Evolutionary conservation across 1,140 invertebrate species (phyloP).

Genomic region (Drosophila asahinai): DNA sequence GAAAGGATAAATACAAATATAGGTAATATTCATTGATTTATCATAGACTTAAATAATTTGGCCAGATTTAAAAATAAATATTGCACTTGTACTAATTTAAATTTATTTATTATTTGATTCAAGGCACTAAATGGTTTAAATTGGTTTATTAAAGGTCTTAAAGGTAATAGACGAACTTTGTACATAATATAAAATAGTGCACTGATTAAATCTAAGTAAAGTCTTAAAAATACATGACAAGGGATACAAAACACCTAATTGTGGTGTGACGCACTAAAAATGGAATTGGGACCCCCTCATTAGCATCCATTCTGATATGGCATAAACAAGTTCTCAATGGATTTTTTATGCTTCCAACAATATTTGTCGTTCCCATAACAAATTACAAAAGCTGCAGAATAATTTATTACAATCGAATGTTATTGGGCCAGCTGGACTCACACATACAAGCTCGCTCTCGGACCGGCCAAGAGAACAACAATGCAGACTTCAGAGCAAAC

Average conservation of each 20-base stretch:
- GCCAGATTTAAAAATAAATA: no score
- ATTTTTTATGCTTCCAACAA: constrained; percentile 26
- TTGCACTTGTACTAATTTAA: no score
- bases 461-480: constrained; percentile 52
- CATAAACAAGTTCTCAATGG: constrained; percentile 2
- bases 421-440: constrained; percentile 58
- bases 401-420: constrained; percentile 68
- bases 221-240: neutral
- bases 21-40: no score
- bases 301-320: neutral
- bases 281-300: no score
- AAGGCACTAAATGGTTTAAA: no score
- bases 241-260: neutral
- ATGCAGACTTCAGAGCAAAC: constrained; percentile 62
- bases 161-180: no score
- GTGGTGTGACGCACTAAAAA: neutral
- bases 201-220: no score
- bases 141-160: no score
- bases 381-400: constrained; percentile 69
- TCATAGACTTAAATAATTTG: no score
- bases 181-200: no score
- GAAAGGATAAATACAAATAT: neutral
- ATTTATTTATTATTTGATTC: no score
- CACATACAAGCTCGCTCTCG: constrained; percentile 7
- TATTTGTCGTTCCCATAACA: constrained; percentile 63